Base-by-base conservation (phyloP, 2,888 invertebrate genomes). In the Caenorhabditis imperialis region DNA sequence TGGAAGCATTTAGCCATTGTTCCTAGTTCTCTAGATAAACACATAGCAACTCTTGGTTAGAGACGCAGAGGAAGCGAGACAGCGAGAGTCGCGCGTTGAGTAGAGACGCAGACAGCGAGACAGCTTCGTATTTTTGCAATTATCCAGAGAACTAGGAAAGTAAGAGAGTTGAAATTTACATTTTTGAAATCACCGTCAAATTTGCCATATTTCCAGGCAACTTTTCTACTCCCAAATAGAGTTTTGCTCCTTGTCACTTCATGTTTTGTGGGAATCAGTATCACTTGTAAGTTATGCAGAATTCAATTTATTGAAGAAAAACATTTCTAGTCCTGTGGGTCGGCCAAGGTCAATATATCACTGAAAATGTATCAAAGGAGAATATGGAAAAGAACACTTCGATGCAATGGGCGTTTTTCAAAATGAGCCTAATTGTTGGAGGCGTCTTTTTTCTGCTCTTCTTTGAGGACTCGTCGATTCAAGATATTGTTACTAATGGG, bases 311-410 rank as follows among this genome's bases (percentile, higher is more conserved):
- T 16, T 1, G 8, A 27, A 10, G 25, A 16, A 23, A 10, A n/a
- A 6, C 14, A 3, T 50, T 58, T 71, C 5, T 48, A 63, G 62
- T 71, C 3, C 20, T 57, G n/a, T 71, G 71, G 71, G 62, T 71
- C n/a, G 71, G 71, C 14, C 71, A 71, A 14, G 71, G 71, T 4
- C 62, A 71, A n/a, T 71, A 71, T 45, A 45, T 71, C 14, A 53
- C 44, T 6, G 62, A 63, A 8, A 71, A 63, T 30, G 57, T 57
- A 5, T 37, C 57, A 0, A 33, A 50, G 16, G 30, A 57, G 2
- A 71, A 57, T 25, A 57, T 62, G 18, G 71, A 71, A 35, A 57
- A 37, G n/a, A 62, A 51, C 33, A 71, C 57, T 0, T 44, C 71
- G 5, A 8, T 71, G 4, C 62, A 62, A 33, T 71, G 71, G 71